These are phyloP conservation scores for Ganaspis brasiliensis DNA, from an alignment of 2,888 invertebrate species.

Conservation along the genomic window DNA sequence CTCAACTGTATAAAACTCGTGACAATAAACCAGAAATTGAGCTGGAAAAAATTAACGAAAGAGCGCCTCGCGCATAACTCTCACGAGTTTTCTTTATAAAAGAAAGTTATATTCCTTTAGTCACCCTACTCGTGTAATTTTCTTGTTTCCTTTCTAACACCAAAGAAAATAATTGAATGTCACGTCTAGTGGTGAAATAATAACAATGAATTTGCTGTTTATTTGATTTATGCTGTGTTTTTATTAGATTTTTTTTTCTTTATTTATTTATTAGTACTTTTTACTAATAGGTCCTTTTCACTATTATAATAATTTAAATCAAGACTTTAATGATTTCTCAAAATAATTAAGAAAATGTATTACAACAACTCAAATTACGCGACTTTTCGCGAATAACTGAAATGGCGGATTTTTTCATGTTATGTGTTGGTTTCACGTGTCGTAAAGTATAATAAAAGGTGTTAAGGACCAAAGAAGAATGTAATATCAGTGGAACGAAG, in stretches of 20 bases:
- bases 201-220: too few relatives aligned
- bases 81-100: constrained; percentile 13
- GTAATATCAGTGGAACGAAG: constrained; percentile 23
- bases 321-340: too few relatives aligned
- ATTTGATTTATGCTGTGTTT: too few relatives aligned
- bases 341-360: background rate
- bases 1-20: background rate
- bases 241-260: too few relatives aligned
- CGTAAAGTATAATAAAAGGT: background rate
- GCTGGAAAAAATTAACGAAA: background rate
- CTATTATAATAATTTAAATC: too few relatives aligned
- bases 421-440: background rate
- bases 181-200: too few relatives aligned
- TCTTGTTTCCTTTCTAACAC: too few relatives aligned
- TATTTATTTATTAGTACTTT: too few relatives aligned
- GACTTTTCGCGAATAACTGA: background rate
- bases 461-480: constrained; percentile 10
- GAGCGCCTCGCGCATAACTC: background rate
- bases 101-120: background rate
- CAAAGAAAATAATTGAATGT: too few relatives aligned
- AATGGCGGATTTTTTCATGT: background rate
- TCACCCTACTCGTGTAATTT: background rate
- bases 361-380: background rate
- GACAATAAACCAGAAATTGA: constrained; percentile 34
- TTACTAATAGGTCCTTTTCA: too few relatives aligned